A percentile compares a stretch with the other conserved stretches of the same genome.
Conservation (phyloP, 2,888 invertebrate genomes). For the Uropetala carovei region DNA sequence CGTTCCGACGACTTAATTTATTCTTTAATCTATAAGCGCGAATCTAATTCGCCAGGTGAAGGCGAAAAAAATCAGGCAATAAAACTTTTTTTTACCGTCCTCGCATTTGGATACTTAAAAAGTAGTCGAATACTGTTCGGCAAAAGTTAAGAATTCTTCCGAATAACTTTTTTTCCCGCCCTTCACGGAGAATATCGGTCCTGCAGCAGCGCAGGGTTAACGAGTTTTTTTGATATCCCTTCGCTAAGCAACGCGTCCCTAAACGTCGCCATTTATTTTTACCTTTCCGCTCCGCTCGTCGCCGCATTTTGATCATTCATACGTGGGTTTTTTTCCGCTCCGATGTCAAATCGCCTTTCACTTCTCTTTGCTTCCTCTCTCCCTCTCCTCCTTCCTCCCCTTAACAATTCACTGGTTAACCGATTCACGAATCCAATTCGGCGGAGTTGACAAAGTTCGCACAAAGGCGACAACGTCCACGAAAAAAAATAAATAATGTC, state of each 20-base stretch:
- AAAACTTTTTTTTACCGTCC: not conserved
- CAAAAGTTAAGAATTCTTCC: not conserved
- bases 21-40: no score
- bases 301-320: conserved; percentile 43
- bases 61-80: not conserved
- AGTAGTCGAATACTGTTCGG: not conserved
- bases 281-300: conserved; percentile 13
- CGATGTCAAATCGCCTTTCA: conserved; percentile 56
- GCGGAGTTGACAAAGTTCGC: conserved; percentile 34
- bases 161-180: conserved; percentile 40
- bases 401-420: conserved; percentile 53
- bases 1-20: no score
- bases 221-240: conserved; percentile 39
- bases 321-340: conserved; percentile 55
- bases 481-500: not conserved
- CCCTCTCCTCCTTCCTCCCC: not conserved
- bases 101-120: no score
- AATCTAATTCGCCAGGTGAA: no score
- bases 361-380: not conserved
- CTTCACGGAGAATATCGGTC: not conserved
- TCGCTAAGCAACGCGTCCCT: conserved; percentile 16
- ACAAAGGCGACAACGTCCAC: conserved; percentile 39
- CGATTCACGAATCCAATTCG: conserved; percentile 58
- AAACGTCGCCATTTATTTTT: conserved; percentile 38
- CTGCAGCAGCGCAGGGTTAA: not conserved